Conservation (phyloP, 2,888 invertebrate genomes). For the Selenia dentaria region DNA sequence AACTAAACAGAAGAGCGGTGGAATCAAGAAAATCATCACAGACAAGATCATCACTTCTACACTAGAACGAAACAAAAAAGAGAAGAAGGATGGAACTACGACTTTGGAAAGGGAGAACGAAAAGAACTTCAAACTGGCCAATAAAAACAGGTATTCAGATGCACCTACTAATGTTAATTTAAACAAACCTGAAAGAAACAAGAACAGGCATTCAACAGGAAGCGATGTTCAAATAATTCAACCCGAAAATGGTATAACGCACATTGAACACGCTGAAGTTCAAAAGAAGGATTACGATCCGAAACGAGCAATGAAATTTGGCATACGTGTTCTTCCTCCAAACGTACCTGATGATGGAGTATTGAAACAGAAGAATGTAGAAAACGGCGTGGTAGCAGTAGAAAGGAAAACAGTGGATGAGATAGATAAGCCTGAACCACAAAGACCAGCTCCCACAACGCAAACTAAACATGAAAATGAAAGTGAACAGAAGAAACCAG, state of each 20-base stretch:
- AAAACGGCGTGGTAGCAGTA: slow-evolving; percentile 65
- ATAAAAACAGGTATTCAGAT: slow-evolving; percentile 66
- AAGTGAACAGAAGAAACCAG: slow-evolving; percentile 72
- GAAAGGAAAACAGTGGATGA: slow-evolving; percentile 70
- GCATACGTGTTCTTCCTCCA: slow-evolving; percentile 87
- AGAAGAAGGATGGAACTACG: slow-evolving; percentile 67
- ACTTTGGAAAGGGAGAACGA: slow-evolving; percentile 80
- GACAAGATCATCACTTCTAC: slow-evolving; percentile 77
- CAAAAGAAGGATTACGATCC: slow-evolving; percentile 84
- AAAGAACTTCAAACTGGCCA: slow-evolving; percentile 71
- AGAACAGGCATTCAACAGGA: slow-evolving; percentile 66
- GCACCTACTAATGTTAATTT: slow-evolving; percentile 39
- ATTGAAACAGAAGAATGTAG: slow-evolving; percentile 70
- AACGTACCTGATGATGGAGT: slow-evolving; percentile 81
- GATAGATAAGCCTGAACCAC: slow-evolving; percentile 70
- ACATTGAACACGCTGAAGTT: slow-evolving; percentile 74
- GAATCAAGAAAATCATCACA: slow-evolving; percentile 78
- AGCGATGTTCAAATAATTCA: slow-evolving; percentile 71
- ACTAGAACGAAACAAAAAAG: slow-evolving; percentile 76
- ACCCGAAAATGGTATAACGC: slow-evolving; percentile 67
- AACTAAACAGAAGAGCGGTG: slow-evolving; percentile 75
- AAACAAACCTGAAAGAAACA: slow-evolving; percentile 70
- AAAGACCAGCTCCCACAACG: slow-evolving; percentile 55
- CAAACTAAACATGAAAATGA: slow-evolving; percentile 82
- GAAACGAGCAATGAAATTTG: slow-evolving; percentile 87